Evolutionary conservation across 2,797 vertebrate species (phyloP).

Genomic region (Coluber constrictor): DNA sequence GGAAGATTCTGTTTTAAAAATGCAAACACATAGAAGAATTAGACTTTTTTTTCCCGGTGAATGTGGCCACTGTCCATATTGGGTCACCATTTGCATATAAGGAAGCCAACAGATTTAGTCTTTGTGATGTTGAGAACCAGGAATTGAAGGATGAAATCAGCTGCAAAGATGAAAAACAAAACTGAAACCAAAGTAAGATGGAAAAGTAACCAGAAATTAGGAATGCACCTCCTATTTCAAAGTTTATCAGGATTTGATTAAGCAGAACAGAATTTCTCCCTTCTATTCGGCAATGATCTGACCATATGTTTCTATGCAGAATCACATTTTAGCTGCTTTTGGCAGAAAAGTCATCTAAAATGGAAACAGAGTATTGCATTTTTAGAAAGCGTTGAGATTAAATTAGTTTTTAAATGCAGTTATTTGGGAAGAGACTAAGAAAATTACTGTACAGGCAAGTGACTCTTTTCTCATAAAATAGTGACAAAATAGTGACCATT

Average conservation of each 20-base stretch:
- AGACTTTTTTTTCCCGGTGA: not conserved
- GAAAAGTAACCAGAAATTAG: not conserved
- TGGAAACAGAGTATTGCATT: not conserved
- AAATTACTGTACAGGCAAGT: slow-evolving; percentile 50
- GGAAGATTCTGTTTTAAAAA: not conserved
- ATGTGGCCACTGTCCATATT: not conserved
- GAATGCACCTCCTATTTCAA: not conserved
- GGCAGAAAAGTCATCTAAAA: not conserved
- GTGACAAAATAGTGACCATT: slow-evolving; percentile 65
- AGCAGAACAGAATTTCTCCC: not conserved
- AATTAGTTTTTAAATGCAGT: not conserved
- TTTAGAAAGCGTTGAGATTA: not conserved
- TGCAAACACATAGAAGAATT: not conserved
- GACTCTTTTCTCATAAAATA: slow-evolving; percentile 63
- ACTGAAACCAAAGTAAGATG: not conserved
- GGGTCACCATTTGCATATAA: not conserved
- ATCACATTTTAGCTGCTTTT: not conserved
- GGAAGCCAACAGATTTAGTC: not conserved
- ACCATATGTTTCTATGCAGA: not conserved
- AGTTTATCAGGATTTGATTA: not conserved
- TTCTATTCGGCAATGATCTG: not conserved
- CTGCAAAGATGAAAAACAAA: not conserved
- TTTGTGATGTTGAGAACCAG: not conserved
- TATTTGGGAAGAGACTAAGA: not conserved
- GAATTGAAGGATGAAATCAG: not conserved